Conservation (phyloP, 1,140 invertebrate genomes). For the Wiebesia pumilae region DNA sequence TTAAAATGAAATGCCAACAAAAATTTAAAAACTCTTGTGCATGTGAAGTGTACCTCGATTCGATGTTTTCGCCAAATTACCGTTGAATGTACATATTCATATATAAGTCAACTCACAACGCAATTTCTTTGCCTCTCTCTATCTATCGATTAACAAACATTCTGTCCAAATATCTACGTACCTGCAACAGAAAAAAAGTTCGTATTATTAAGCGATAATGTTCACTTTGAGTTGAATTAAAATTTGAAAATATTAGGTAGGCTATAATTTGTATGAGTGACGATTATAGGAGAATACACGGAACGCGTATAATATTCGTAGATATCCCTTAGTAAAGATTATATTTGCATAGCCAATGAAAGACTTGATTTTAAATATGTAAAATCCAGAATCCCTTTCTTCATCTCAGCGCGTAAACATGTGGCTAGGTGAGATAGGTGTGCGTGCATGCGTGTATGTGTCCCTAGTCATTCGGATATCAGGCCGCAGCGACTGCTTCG, state of each 20-base stretch:
- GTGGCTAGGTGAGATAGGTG: too few relatives aligned
- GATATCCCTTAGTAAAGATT: neutral
- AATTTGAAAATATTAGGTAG: neutral
- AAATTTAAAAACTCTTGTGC: neutral
- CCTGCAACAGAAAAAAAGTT: slow-evolving; percentile 2
- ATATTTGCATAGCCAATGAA: slow-evolving; percentile 13
- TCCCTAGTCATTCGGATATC: neutral
- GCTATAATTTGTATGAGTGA: neutral
- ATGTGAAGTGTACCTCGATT: neutral
- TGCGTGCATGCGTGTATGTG: too few relatives aligned
- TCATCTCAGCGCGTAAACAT: neutral
- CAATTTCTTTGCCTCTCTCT: too few relatives aligned
- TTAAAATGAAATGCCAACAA: too few relatives aligned
- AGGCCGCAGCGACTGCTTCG: too few relatives aligned
- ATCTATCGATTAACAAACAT: neutral
- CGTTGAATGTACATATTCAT: neutral
- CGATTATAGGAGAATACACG: neutral
- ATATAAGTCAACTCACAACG: neutral
- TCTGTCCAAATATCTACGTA: neutral
- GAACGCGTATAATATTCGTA: too few relatives aligned
- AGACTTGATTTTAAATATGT: slow-evolving; percentile 22
- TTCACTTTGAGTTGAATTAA: neutral
- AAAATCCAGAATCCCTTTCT: neutral
- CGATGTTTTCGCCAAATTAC: neutral
- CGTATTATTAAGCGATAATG: neutral